Percentiles rank a stretch among this genome's conserved stretches.
Evolutionary conservation across 2,888 invertebrate genomes (phyloP).

Genomic region (Heteromyza rotundicornis): DNA sequence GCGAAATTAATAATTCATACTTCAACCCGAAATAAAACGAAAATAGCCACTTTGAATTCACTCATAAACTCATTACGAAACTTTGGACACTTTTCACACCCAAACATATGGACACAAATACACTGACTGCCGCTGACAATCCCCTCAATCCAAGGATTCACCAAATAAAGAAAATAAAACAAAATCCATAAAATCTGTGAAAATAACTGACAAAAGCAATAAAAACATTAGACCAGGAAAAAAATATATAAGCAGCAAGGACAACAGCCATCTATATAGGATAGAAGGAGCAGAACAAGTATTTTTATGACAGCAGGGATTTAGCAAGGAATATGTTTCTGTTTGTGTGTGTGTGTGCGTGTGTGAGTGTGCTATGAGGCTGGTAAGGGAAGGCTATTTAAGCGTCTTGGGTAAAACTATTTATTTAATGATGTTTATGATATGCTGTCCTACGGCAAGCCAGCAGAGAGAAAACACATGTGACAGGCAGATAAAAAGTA

Average conservation of each 20-base stretch:
- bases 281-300: not conserved
- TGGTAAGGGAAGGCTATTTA: not conserved
- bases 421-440: not conserved
- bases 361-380: not conserved
- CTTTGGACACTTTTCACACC: not conserved
- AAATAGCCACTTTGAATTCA: not conserved
- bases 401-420: not conserved
- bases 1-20: not conserved
- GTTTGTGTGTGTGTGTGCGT: too few species aligned
- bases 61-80: not conserved
- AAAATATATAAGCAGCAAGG: not conserved
- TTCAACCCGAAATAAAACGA: not conserved
- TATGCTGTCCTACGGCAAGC: too few species aligned
- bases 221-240: not conserved
- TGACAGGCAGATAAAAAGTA: too few species aligned
- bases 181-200: not conserved
- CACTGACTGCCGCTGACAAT: not conserved
- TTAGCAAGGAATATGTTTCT: not conserved
- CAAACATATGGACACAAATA: not conserved
- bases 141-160: not conserved
- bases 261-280: too few species aligned
- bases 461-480: too few species aligned
- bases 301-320: not conserved
- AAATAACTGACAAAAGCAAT: slow-evolving; percentile 6
- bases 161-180: not conserved